phyloP scores from a whole-genome alignment of 2,888 invertebrate genomes.

The Vanessa cardui region DNA sequence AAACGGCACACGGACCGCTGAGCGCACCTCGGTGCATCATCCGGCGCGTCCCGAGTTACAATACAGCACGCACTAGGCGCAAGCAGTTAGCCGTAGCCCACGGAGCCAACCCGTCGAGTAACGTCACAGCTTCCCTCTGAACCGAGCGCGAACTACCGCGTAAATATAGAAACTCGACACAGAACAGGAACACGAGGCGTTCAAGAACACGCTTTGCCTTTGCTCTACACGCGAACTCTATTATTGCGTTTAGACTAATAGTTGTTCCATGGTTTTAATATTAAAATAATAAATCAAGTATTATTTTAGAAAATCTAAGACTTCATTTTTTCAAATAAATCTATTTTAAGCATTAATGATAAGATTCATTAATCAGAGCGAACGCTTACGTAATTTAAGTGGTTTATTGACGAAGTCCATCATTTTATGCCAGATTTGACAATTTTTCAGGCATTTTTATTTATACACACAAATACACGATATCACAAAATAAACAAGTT shows the following conservation, averaged over 20 bases:
- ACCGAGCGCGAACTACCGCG: conserved; percentile 70
- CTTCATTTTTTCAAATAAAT: too few species aligned
- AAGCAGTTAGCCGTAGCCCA: conserved; percentile 41
- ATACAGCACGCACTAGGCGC: conserved; percentile 49
- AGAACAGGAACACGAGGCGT: conserved; percentile 73
- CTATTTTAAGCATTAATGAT: too few species aligned
- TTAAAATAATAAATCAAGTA: not conserved
- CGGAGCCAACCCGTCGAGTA: conserved; percentile 46
- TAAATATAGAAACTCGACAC: conserved; percentile 77
- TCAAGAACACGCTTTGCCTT: conserved; percentile 56
- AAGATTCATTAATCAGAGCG: too few species aligned
- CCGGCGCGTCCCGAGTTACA: conserved; percentile 57
- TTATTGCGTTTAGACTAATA: conserved; percentile 45
- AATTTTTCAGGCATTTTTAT: too few species aligned
- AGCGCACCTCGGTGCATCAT: conserved; percentile 46
- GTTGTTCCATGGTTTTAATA: conserved; percentile 4
- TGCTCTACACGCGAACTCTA: conserved; percentile 46
- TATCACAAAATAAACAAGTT: too few species aligned
- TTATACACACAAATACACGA: too few species aligned
- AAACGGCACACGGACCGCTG: conserved; percentile 48
- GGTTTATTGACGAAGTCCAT: too few species aligned
- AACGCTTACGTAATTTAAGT: too few species aligned
- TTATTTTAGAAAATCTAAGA: too few species aligned
- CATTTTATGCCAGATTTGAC: too few species aligned
- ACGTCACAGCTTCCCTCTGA: conserved; percentile 75